Evolutionary conservation across 2,113 vertebrate species (phyloP).

Genomic region (Fulmarus glacialis): DNA sequence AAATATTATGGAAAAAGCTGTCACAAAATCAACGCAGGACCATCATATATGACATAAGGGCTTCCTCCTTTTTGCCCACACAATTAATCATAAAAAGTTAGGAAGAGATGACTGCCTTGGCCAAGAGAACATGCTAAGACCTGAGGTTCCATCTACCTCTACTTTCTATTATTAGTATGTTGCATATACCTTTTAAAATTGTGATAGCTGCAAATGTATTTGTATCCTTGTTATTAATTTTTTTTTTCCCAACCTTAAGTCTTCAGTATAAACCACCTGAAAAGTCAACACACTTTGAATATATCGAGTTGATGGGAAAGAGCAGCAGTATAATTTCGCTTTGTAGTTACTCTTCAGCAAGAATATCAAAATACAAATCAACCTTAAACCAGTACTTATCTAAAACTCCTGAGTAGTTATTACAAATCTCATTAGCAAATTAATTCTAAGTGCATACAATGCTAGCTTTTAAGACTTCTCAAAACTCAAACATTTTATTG

Average conservation of each 20-base stretch:
- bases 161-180: background rate
- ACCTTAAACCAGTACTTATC: background rate
- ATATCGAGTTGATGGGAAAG: background rate
- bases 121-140: background rate
- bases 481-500: background rate
- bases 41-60: background rate
- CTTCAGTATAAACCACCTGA: background rate
- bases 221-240: background rate
- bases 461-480: background rate
- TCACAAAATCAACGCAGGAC: background rate
- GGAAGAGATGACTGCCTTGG: background rate
- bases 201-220: background rate
- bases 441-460: background rate
- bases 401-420: background rate
- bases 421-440: background rate
- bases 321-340: background rate
- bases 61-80: background rate
- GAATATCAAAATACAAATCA: background rate
- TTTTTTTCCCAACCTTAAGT: background rate
- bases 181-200: background rate
- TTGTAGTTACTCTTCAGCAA: background rate
- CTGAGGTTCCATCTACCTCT: background rate
- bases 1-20: background rate
- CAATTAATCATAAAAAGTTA: background rate
- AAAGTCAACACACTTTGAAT: background rate